A percentile compares a stretch with the other conserved stretches of the same genome.
Conservation (phyloP, 2,797 vertebrate species). For the Dendrocincla tyrannina region DNA sequence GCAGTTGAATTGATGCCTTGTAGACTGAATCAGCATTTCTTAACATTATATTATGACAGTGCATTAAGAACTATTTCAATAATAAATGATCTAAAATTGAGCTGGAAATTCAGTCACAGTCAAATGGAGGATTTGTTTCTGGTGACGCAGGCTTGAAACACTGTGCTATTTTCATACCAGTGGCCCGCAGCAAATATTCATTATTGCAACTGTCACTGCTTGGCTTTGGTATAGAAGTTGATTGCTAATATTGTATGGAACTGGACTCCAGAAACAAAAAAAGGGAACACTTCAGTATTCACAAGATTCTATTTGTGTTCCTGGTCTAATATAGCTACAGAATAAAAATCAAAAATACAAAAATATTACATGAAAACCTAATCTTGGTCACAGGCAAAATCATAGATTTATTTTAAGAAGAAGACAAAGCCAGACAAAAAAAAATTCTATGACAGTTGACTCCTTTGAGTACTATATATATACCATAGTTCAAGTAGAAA, state of each 20-base stretch:
- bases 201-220: conserved; percentile 61
- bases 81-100: conserved; percentile 35
- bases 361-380: background rate
- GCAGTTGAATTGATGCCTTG: background rate
- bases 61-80: conserved; percentile 19
- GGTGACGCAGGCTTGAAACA: conserved; percentile 9
- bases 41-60: background rate
- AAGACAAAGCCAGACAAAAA: background rate
- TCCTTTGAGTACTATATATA: background rate
- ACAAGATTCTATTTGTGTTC: background rate
- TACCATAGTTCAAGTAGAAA: background rate
- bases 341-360: background rate
- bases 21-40: conserved; percentile 46
- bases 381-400: background rate
- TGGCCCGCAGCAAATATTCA: conserved; percentile 63
- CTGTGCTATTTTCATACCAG: conserved; percentile 51
- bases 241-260: conserved; percentile 44
- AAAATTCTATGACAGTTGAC: background rate
- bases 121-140: conserved; percentile 31
- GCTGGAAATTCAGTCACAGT: conserved; percentile 20
- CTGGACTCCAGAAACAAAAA: background rate
- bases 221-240: conserved; percentile 45
- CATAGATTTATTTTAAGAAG: background rate
- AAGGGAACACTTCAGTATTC: conserved; percentile 26
- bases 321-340: background rate